phyloP scores from a whole-genome alignment of 1,140 invertebrate species.

The Acromyrmex heyeri region DNA sequence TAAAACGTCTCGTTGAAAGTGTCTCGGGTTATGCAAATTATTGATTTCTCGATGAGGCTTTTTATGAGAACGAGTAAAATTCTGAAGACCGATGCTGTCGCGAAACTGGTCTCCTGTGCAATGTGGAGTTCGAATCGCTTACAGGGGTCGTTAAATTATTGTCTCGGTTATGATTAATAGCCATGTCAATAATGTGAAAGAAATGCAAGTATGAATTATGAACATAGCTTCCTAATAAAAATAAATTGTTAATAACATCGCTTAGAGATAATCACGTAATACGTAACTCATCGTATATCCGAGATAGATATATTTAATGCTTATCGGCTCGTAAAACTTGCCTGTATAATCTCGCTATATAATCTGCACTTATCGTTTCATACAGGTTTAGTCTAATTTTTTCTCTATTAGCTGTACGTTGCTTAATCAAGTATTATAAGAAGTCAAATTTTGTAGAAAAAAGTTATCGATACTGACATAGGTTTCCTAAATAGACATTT shows the following conservation, averaged over 20 bases:
- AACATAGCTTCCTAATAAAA: not conserved
- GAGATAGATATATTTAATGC: not conserved
- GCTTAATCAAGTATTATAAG: not conserved
- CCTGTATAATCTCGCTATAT: constrained; percentile 9
- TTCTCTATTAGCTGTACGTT: not conserved
- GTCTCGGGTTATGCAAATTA: constrained; percentile 22
- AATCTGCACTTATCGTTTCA: not conserved
- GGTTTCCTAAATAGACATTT: too few relatives aligned
- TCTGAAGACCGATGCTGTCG: not conserved
- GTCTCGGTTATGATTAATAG: not conserved
- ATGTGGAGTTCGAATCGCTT: not conserved
- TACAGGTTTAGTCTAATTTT: not conserved
- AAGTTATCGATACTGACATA: too few relatives aligned
- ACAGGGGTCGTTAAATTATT: not conserved
- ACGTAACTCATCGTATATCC: constrained; percentile 7
- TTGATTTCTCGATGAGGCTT: not conserved
- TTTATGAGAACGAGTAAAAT: not conserved
- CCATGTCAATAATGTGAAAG: not conserved
- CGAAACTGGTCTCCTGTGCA: not conserved
- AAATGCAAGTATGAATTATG: not conserved
- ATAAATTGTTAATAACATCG: not conserved
- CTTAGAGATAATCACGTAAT: constrained; percentile 14
- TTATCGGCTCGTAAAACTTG: not conserved
- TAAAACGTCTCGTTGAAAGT: constrained; percentile 15
- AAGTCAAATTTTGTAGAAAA: too few relatives aligned